Base-by-base conservation (phyloP, 1,140 invertebrate species). In the Euglossa dilemma region DNA sequence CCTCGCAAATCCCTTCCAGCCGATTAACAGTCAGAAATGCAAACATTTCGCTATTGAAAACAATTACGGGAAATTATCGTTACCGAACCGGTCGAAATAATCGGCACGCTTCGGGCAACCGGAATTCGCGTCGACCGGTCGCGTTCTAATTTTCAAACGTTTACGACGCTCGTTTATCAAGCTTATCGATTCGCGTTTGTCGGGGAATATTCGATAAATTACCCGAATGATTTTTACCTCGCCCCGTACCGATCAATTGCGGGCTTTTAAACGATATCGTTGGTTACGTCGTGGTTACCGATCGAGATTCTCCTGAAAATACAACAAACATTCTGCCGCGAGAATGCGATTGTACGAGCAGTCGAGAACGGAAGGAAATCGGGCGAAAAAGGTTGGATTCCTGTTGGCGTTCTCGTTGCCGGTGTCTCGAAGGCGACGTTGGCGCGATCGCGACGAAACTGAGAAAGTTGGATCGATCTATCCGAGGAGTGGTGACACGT, bases 51-150 rank as follows among this genome's bases (percentile, higher is more conserved):
- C 50, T 70, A 73, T 80, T 47, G 71, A 66, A 75, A 72, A 80
- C 79, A 56, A 64, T 64, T 73, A 64, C 78, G 7, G 59, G 36
- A 47, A 67, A 82, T 66, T 67, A 76, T 83, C 61, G 52, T 83
- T 57, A 12, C 28, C 71, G 52, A 18, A 5, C 20, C 56, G 36
- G 20, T 20, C 61, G 71, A 57, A 75, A 28, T 66, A 76, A 75
- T 75, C 57, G 8, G 57, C 18, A 28, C 25, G 47, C 43, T 47
- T 50, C 11, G 36, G 28, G 36, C 76, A 9, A 23, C 16, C 23
- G 63, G 36, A 36, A 52, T 67, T 67, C 50, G n/a, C 28, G 25
- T 5, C 20, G 47, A 50, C 2, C 18, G 6, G 47, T 25, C 47
- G 23, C 45, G 74, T 43, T 52, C 75, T 77, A 77, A 77, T 77